Evolutionary conservation across 2,113 vertebrate species (phyloP).

Genomic region (Nansenia antarctica): DNA sequence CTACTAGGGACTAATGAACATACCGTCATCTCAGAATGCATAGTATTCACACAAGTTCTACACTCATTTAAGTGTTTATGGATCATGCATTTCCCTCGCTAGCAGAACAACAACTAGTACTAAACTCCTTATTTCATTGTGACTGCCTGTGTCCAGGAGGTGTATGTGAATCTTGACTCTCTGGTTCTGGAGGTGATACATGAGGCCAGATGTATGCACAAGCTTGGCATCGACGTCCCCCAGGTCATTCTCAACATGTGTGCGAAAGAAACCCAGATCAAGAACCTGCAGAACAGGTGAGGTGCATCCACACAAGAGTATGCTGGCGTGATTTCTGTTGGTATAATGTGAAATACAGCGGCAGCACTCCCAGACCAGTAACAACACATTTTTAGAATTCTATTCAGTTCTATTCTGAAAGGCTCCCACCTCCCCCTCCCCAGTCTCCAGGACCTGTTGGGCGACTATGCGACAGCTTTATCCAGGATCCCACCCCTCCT

Average conservation of each 20-base stretch:
- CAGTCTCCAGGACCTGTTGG: conserved; percentile 76
- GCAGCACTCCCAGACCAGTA: no score
- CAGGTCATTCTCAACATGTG: conserved; percentile 63
- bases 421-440: conserved; percentile 1
- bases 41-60: neutral
- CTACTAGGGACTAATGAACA: neutral
- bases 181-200: conserved; percentile 76
- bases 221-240: conserved; percentile 71
- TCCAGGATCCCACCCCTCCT: conserved; percentile 67
- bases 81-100: neutral
- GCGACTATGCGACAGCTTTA: conserved; percentile 57
- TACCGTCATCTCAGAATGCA: no score
- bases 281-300: conserved; percentile 71
- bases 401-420: no score
- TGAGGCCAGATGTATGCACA: conserved; percentile 77
- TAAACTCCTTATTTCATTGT: neutral
- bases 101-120: neutral
- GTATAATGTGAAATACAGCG: neutral
- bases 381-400: no score
- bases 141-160: conserved; percentile 57
- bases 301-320: conserved; percentile 17
- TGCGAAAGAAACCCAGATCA: conserved; percentile 67
- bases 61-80: neutral
- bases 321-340: neutral
- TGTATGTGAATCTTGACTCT: conserved; percentile 79